Evolutionary conservation across 2,113 vertebrate species (phyloP).

Genomic region (Nanorana parkeri): DNA sequence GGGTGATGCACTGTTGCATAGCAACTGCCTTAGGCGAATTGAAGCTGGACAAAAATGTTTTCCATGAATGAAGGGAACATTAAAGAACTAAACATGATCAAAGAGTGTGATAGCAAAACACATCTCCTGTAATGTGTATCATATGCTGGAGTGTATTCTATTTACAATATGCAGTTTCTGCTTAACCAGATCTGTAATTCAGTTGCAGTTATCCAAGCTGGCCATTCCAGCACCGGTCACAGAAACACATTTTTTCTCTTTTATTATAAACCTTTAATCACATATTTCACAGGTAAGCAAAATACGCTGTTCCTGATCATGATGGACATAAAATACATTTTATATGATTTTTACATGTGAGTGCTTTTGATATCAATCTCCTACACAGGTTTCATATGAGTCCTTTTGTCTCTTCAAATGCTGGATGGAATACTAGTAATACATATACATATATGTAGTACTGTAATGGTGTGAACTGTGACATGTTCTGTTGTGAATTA

Average conservation of each 20-base stretch:
- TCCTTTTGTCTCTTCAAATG: no score
- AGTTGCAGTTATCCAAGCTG: not conserved
- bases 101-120: slow-evolving; percentile 16
- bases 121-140: slow-evolving; percentile 21
- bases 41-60: slow-evolving; percentile 14
- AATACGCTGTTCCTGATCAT: no score
- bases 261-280: no score
- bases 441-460: no score
- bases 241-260: not conserved
- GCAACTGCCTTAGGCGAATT: slow-evolving; percentile 22
- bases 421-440: no score
- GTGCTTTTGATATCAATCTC: no score
- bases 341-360: no score
- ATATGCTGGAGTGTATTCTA: not conserved
- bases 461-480: no score
- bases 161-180: not conserved
- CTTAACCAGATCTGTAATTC: not conserved
- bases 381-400: no score
- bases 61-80: slow-evolving; percentile 13
- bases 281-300: no score
- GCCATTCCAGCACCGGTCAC: not conserved
- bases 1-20: not conserved
- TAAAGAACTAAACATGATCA: slow-evolving; percentile 36
- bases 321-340: no score
- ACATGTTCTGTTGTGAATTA: no score